A percentile compares a stretch with the other conserved stretches of the same genome.
Conservation (phyloP, 2,888 invertebrate species). For the Scaeva pyrastri region DNA sequence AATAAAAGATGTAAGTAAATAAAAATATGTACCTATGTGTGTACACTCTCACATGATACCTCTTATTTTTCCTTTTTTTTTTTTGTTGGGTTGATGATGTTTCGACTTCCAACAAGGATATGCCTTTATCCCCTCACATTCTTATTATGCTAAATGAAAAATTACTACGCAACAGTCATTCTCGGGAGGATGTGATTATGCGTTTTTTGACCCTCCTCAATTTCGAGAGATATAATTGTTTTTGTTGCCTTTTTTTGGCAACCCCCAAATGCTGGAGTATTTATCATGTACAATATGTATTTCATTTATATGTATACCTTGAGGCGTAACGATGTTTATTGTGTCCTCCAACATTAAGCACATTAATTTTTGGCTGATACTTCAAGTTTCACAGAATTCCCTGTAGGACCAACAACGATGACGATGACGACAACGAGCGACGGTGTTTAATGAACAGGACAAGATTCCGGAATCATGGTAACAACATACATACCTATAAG, state of each 20-base stretch:
- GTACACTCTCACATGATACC: not conserved
- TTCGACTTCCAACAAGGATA: conserved; percentile 10
- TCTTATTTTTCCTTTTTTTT: not conserved
- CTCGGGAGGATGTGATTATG: conserved; percentile 37
- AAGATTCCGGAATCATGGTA: conserved; percentile 59
- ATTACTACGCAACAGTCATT: conserved; percentile 15
- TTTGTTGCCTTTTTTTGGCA: not conserved
- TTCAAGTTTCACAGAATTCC: conserved; percentile 56
- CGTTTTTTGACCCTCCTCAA: conserved; percentile 20
- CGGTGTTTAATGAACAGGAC: conserved; percentile 69
- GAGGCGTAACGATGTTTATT: conserved; percentile 57
- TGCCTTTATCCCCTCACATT: conserved; percentile 1
- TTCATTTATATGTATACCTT: conserved; percentile 20
- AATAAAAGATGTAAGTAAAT: not conserved
- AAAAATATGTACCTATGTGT: not conserved
- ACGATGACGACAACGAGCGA: not conserved
- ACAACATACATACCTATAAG: conserved; percentile 2
- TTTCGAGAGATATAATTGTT: not conserved
- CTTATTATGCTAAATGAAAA: conserved; percentile 26
- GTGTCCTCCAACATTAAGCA: conserved; percentile 56
- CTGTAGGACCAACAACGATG: not conserved
- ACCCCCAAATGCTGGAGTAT: not conserved
- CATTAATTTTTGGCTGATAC: conserved; percentile 73
- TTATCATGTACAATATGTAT: not conserved
- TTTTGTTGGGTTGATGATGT: not conserved